These are phyloP conservation scores for Passer domesticus DNA, from an alignment of 2,113 vertebrate genomes.

Conservation along the genomic window DNA sequence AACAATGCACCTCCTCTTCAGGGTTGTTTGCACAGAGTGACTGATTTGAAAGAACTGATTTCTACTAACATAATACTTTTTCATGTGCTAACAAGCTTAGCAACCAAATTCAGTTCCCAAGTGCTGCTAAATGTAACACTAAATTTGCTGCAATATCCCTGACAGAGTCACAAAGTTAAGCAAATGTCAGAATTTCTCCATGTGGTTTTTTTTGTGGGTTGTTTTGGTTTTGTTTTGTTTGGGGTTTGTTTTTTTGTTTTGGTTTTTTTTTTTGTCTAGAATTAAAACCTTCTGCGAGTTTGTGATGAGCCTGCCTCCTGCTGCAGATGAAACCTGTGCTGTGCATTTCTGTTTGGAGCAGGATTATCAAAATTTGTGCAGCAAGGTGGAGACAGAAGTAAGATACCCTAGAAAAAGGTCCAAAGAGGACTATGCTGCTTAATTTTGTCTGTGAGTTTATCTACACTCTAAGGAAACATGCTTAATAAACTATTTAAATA, in stretches of 20 bases:
- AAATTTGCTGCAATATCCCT: neutral
- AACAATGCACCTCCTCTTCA: neutral
- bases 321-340: neutral
- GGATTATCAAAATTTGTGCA: neutral
- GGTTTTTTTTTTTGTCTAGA: neutral
- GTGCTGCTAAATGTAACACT: neutral
- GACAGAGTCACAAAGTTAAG: neutral
- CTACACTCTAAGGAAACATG: neutral
- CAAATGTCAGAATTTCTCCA: neutral
- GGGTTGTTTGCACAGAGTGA: neutral
- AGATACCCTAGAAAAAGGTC: neutral
- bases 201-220: neutral
- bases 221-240: neutral
- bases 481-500: neutral
- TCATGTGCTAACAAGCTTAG: neutral
- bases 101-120: neutral
- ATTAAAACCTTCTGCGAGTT: neutral
- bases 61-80: neutral
- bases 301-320: neutral
- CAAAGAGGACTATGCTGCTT: neutral
- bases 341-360: neutral
- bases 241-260: no score
- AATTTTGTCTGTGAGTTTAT: neutral
- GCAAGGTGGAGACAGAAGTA: neutral
- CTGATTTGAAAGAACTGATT: neutral